phyloP scores from a whole-genome alignment of 1,140 invertebrate species.

The Oreohelix idahoensis region DNA sequence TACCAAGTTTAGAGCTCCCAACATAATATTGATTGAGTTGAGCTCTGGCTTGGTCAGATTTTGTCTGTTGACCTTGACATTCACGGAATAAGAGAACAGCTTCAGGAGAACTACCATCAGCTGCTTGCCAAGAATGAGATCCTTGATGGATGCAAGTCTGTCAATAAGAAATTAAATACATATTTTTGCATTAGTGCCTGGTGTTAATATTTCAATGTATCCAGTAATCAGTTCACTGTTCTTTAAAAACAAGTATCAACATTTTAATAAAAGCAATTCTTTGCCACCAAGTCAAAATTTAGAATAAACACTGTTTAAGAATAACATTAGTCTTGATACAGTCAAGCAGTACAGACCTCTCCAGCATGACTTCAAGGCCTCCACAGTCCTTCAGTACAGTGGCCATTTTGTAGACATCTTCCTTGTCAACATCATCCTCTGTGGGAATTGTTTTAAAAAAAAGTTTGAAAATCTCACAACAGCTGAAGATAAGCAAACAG shows the following conservation, averaged over 20 bases:
- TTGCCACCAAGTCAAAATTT: too few species aligned
- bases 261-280: too few species aligned
- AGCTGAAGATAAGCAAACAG: too few species aligned
- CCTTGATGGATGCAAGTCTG: slow-evolving; percentile 81
- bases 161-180: background rate
- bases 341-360: slow-evolving; percentile 66
- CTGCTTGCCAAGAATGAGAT: slow-evolving; percentile 82
- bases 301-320: too few species aligned
- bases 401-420: slow-evolving; percentile 89
- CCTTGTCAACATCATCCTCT: slow-evolving; percentile 92
- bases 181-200: too few species aligned
- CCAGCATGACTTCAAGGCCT: slow-evolving; percentile 83
- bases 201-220: too few species aligned
- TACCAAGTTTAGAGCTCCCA: slow-evolving; percentile 59
- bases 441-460: background rate
- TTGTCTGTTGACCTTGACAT: slow-evolving; percentile 77
- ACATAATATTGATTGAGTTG: slow-evolving; percentile 73
- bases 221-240: too few species aligned
- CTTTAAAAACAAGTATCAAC: too few species aligned
- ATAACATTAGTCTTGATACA: too few species aligned
- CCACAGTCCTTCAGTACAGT: slow-evolving; percentile 87
- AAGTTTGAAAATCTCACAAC: background rate
- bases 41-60: slow-evolving; percentile 73
- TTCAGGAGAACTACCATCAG: slow-evolving; percentile 89
- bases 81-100: slow-evolving; percentile 86